Base-by-base conservation (phyloP, 2,888 invertebrate genomes). In the Rotaria macrura region DNA sequence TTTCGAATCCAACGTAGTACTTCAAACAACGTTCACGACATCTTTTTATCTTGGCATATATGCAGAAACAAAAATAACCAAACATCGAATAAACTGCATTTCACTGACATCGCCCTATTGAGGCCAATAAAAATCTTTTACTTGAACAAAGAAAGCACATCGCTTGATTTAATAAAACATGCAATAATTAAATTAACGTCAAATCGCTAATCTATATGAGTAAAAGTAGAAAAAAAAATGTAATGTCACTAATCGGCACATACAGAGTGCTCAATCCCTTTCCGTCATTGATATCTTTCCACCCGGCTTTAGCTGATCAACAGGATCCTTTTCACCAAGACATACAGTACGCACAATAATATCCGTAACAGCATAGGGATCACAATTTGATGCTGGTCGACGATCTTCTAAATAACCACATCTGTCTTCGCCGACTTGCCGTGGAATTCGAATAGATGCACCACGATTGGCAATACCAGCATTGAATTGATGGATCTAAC, bases 371-470 rank as follows among this genome's bases (percentile, higher is more conserved):
- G 88, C 85, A 88, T 91, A 91, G 0, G 91, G 91, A 87, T 91
- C 91, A 87, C 90, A 90, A 87, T 91, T 91, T 25, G 91, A 90
- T 23, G 86, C 84, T 4, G 91, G 91, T 89, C 97, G 93, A 88
- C 97, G 93, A 92, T 97, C 97, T 91, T 97, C 97, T 88, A 97
- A 92, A 90, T 97, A 97, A n/a, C 97, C 97, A 90, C 94, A 94
- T 91, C 95, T 95, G 17, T 95, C 95, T 89, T 95, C 95, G 55
- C 95, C 95, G 52, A 95, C 95, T 29, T 93, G 93, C 40, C 96
- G 93, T 10, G 97, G 97, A 90, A 97, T 97, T 88, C 98, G 94
- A 91, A 98, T 95, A 91, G 96, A 96, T 91, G 95, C 95, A 84
- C 95, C 96, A 88, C 97, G 94, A 91, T 96, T 96, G 74, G 97